These are phyloP conservation scores for Andrena fulva DNA, from an alignment of 2,888 invertebrate species.

Conservation along the genomic window DNA sequence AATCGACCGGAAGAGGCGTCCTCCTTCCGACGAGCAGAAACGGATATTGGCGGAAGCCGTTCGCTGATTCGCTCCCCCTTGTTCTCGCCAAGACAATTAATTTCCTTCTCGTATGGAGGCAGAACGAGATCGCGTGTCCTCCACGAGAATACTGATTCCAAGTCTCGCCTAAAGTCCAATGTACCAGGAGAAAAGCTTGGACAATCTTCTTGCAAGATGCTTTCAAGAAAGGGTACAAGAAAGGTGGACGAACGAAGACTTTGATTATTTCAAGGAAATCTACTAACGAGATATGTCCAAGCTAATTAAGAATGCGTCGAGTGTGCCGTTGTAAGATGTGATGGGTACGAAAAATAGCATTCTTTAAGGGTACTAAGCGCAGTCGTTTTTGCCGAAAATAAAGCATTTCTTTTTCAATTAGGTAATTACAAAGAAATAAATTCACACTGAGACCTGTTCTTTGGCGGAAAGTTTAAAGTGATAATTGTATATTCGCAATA, in stretches of 20 bases:
- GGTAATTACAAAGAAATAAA: no score
- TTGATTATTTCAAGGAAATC: background rate
- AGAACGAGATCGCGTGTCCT: constrained; percentile 16
- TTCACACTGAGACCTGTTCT: no score
- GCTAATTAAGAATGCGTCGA: no score
- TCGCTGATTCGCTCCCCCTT: constrained; percentile 54
- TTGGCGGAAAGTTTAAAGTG: no score
- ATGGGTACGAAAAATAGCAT: no score
- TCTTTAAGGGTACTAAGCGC: no score
- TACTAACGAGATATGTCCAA: no score
- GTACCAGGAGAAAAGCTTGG: background rate
- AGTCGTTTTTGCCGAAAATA: no score
- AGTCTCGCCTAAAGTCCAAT: background rate
- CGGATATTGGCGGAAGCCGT: constrained; percentile 78
- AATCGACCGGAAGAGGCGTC: constrained; percentile 65
- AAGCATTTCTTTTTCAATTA: no score
- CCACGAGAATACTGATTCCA: background rate
- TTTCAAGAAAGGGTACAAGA: background rate
- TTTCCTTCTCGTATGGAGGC: constrained; percentile 59
- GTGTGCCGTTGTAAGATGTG: no score
- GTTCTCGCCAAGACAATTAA: constrained; percentile 72
- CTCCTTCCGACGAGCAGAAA: constrained; percentile 56
- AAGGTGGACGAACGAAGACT: background rate
- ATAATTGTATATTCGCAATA: no score
- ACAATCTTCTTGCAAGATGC: background rate